These are phyloP conservation scores for Meandrusa payeni DNA, from an alignment of 2,888 invertebrate genomes.

Conservation along the genomic window DNA sequence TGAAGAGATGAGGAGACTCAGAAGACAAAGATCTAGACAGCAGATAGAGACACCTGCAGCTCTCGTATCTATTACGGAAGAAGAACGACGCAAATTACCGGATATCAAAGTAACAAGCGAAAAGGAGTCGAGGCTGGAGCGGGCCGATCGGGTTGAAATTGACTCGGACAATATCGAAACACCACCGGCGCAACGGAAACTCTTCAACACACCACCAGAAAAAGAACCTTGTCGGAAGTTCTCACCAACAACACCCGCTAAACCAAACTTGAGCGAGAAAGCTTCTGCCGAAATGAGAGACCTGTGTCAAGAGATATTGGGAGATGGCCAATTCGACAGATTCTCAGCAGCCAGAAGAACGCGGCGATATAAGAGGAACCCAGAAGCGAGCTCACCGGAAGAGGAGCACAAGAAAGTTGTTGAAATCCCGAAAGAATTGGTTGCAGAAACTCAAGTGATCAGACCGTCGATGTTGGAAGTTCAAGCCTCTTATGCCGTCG, in stretches of 20 bases:
- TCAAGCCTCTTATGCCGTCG: conserved; percentile 75
- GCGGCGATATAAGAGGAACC: conserved; percentile 86
- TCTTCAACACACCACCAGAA: conserved; percentile 83
- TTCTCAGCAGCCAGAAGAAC: conserved; percentile 91
- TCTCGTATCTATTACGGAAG: conserved; percentile 82
- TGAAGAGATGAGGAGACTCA: conserved; percentile 81
- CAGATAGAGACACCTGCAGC: conserved; percentile 61
- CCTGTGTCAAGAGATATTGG: conserved; percentile 78
- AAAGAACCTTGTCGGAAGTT: conserved; percentile 81
- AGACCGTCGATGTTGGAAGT: conserved; percentile 75
- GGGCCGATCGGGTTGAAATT: conserved; percentile 87
- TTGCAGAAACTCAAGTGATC: conserved; percentile 78
- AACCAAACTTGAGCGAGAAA: conserved; percentile 47
- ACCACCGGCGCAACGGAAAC: conserved; percentile 88
- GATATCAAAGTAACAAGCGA: conserved; percentile 63
- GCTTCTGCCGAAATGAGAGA: conserved; percentile 65
- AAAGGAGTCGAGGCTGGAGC: conserved; percentile 40
- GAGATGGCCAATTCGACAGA: conserved; percentile 91
- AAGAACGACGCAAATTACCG: conserved; percentile 80
- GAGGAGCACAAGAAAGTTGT: conserved; percentile 79
- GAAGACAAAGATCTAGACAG: conserved; percentile 80
- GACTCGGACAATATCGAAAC: conserved; percentile 96
- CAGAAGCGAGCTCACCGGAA: conserved; percentile 80
- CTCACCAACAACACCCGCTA: conserved; percentile 51
- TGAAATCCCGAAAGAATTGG: conserved; percentile 61